These are phyloP conservation scores for Fratercula arctica DNA, from an alignment of 2,797 vertebrate genomes.

Conservation along the genomic window DNA sequence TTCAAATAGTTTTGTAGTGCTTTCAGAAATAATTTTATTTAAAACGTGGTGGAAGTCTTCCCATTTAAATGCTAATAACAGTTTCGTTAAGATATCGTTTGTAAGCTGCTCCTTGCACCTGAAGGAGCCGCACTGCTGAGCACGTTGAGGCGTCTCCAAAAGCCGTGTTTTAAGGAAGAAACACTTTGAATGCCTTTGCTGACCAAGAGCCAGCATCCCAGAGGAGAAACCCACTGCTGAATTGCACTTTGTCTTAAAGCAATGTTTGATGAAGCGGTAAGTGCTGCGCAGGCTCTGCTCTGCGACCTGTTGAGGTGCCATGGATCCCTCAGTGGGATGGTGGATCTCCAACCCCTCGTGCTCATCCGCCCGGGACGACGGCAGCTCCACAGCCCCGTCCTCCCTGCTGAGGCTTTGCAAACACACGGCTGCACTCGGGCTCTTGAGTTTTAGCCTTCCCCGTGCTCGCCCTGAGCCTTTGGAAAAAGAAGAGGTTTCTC, in stretches of 20 bases:
- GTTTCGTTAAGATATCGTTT: slow-evolving; percentile 3
- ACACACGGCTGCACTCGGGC: rapidly evolving
- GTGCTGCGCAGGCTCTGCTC: background rate
- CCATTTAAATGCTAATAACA: slow-evolving; percentile 13
- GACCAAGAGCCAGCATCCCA: background rate
- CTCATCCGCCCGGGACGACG: background rate
- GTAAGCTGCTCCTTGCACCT: slow-evolving; percentile 31
- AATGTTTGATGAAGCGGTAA: background rate
- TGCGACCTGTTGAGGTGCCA: background rate
- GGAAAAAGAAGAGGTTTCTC: background rate
- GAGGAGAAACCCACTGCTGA: background rate
- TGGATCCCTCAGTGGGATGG: background rate
- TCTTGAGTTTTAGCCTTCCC: background rate
- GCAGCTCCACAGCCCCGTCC: background rate
- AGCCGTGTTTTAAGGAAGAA: background rate
- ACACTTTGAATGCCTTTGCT: background rate
- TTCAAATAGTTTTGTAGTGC: background rate
- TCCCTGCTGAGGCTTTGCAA: background rate
- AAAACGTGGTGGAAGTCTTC: background rate
- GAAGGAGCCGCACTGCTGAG: background rate
- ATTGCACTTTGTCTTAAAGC: background rate
- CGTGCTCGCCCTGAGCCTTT: rapidly evolving
- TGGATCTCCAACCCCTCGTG: background rate
- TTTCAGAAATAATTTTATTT: background rate
- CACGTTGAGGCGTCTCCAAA: background rate